Evolutionary conservation across 1,140 invertebrate genomes (phyloP), one percentile per base, ranked within the genome.

Genomic region (Drosophila orosa): DNA sequence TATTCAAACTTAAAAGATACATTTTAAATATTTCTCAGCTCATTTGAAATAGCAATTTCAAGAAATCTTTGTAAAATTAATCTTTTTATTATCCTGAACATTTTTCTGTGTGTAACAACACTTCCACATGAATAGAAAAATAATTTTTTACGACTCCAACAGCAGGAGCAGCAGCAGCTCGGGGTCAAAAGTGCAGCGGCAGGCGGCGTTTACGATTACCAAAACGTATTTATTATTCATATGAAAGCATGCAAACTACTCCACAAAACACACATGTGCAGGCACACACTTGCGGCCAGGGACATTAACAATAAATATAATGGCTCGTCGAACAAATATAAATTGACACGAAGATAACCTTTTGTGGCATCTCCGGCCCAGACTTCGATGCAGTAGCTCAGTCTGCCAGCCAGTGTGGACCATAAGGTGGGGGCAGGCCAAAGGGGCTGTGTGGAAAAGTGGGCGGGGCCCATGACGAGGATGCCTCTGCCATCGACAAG

Each of bases 221-320:
- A 61, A 68, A 52, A 54, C 65, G 56, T 76, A 77, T 77, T 77
- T 77, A 77, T 77, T 77, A 77, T 77, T 69, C 74, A 77, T 77
- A 68, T 37, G 63, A 68, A 68, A 77, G 57, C 55, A 76, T 77
- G 73, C 50, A 68, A 77, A 77, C 74, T 77, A 68, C 74, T 50
- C 33, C 33, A 69, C 48, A 69, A 37, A 17, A 17, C 29, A 56
- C 47, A 69, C 67, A 69, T 48, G 48, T 22, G 39, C 33, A 56
- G 50, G 55, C 33, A 40, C 47, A 55, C 22, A 56, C 39, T 39
- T n/a, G 22, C 39, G 22, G 29, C 15, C 40, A 67, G 60, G 44
- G 39, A 67, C 74, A 77, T 77, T 76, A 77, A 77, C 57, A 77
- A 77, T 77, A 77, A 77, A 77, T 77, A 61, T 77, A 77, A 77